phyloP scores from a whole-genome alignment of 2,888 invertebrate genomes.

The Leistus spinibarbis region DNA sequence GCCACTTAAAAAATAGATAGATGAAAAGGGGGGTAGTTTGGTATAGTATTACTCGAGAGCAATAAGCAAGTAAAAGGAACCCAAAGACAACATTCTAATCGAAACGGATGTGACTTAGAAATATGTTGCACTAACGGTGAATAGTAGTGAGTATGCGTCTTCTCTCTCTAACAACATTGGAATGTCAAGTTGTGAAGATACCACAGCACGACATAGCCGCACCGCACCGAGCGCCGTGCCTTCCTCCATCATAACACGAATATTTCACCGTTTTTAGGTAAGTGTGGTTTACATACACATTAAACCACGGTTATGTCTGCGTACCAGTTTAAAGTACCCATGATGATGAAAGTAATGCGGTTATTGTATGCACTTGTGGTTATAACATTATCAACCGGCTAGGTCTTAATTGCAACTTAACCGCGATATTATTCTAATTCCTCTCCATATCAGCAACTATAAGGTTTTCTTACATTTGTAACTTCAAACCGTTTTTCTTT shows the following conservation, averaged over 20 bases:
- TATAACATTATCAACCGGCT: background rate
- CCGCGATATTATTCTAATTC: background rate
- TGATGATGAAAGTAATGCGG: background rate
- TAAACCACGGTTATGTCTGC: background rate
- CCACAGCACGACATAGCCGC: too few species aligned
- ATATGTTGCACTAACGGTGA: constrained; percentile 6
- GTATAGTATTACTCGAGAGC: background rate
- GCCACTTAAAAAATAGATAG: background rate
- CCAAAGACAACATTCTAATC: constrained; percentile 4
- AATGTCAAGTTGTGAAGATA: background rate
- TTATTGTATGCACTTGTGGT: background rate
- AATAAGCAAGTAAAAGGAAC: background rate
- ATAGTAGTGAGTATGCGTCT: background rate
- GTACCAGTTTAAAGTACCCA: background rate
- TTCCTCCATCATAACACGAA: background rate
- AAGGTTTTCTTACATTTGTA: background rate
- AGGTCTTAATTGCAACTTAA: background rate
- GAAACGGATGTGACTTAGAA: constrained; percentile 7
- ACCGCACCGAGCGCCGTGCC: background rate
- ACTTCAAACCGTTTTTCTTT: background rate
- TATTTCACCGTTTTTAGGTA: background rate
- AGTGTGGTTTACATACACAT: background rate
- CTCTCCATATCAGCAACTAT: background rate
- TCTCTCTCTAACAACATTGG: background rate
- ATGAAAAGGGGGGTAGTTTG: background rate